These are phyloP conservation scores for Bubalus kerabau DNA, from an alignment of 2,113 vertebrate genomes.

Conservation along the genomic window DNA sequence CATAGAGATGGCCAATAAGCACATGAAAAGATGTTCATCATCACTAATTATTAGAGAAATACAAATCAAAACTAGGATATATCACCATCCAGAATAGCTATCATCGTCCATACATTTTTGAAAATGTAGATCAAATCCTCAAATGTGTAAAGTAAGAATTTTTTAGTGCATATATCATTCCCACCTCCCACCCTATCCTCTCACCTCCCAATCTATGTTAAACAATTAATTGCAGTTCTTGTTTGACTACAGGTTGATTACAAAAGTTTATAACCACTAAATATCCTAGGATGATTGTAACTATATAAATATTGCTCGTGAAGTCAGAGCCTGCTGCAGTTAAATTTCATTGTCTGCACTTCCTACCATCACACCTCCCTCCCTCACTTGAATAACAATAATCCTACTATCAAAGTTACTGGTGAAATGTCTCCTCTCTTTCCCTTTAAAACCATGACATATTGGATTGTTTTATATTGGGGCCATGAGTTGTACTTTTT, in stretches of 20 bases:
- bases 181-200: not conserved
- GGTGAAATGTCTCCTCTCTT: not conserved
- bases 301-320: not conserved
- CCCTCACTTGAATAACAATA: not conserved
- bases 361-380: not conserved
- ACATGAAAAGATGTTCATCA: not conserved
- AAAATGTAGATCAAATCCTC: not conserved
- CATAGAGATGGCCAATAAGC: not conserved
- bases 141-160: conserved; percentile 1
- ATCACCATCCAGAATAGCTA: not conserved
- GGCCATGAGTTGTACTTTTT: not conserved
- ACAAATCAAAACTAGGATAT: not conserved
- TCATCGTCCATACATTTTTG: not conserved
- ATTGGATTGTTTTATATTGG: not conserved
- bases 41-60: not conserved
- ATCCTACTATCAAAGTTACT: not conserved
- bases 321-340: not conserved
- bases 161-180: not conserved
- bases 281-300: not conserved
- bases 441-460: not conserved
- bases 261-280: not conserved
- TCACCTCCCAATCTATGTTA: not conserved
- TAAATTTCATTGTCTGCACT: not conserved
- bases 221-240: not conserved
- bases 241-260: not conserved